Evolutionary conservation across 2,888 invertebrate species (phyloP), one percentile per base, ranked within the genome.

Genomic region (Lagria hirta): DNA sequence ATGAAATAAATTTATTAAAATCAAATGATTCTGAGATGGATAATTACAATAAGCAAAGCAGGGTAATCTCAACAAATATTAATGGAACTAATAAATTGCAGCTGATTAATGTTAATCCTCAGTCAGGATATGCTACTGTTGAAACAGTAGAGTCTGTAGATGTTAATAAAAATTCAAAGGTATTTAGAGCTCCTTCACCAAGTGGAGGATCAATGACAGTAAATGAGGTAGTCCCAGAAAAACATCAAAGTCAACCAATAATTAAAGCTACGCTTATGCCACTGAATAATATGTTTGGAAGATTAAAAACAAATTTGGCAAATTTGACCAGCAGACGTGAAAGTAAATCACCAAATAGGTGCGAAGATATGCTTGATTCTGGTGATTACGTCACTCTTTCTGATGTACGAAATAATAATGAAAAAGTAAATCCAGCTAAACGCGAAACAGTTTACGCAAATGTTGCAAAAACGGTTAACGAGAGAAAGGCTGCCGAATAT

Each of bases 321-420:
- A 69, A 61, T 48, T 60, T 71, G 14, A 55, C 62, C 2, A 45
- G 60, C 4, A 60, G 61, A 32, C 58, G 65, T 29, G 65, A 58
- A 27, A 82, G 81, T 30, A 83, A 82, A 15, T 81, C 81, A 12
- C 60, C 58, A 68, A 75, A 6, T 73, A 68, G 52, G 77, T 34
- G 50, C 26, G 32, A 26, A 4, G 54, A 52, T 6, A 24, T 53
- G 5, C 45, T 50, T 26, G 85, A 84, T 70, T 75, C 79, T 44
- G 90, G 88, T 54, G 90, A 90, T 73, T 90, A 90, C 70, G 90
- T 90, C 5, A 89, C 88, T 32, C 87, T 90, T 62, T 84, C 88
- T 23, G 89, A 90, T 70, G 83, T 87, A 40, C 81, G 83, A 66
- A 87, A 87, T 67, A 87, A 87, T 62, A 87, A 88, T 63, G 81